Conservation (phyloP, 1,140 invertebrate genomes). For the Trachelipus rathkii region DNA sequence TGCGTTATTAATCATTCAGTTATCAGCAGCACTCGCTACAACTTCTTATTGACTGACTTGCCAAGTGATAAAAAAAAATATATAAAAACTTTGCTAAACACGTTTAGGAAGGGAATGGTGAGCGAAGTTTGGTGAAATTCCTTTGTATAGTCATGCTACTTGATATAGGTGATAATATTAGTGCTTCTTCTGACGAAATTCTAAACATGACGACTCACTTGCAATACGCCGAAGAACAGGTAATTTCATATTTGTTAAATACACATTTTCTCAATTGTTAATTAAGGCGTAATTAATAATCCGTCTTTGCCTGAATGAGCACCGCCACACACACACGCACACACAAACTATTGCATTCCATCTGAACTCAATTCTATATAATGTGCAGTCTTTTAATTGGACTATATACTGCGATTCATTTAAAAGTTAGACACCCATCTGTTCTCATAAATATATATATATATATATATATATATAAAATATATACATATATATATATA, state of each 20-base stretch:
- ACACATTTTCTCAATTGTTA: not conserved
- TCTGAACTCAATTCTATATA: not conserved
- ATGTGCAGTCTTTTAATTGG: too few relatives aligned
- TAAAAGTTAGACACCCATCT: too few relatives aligned
- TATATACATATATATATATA: not conserved
- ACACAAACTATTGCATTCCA: not conserved
- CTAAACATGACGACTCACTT: not conserved
- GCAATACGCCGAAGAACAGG: not conserved
- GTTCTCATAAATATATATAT: not conserved
- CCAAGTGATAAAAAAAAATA: not conserved
- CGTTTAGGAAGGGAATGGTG: not conserved
- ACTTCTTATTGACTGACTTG: not conserved
- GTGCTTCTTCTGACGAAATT: not conserved
- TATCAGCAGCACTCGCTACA: not conserved
- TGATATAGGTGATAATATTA: not conserved
- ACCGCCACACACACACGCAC: not conserved
- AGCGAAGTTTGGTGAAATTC: not conserved
- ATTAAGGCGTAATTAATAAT: not conserved
- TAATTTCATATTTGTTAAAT: not conserved
- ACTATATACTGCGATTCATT: too few relatives aligned
- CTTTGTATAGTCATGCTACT: not conserved
- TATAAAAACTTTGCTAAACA: too few relatives aligned
- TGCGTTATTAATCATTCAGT: not conserved
- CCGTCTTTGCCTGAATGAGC: not conserved
- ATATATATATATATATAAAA: not conserved